These are phyloP conservation scores for Turnix velox DNA, from an alignment of 2,113 vertebrate genomes.

Conservation along the genomic window DNA sequence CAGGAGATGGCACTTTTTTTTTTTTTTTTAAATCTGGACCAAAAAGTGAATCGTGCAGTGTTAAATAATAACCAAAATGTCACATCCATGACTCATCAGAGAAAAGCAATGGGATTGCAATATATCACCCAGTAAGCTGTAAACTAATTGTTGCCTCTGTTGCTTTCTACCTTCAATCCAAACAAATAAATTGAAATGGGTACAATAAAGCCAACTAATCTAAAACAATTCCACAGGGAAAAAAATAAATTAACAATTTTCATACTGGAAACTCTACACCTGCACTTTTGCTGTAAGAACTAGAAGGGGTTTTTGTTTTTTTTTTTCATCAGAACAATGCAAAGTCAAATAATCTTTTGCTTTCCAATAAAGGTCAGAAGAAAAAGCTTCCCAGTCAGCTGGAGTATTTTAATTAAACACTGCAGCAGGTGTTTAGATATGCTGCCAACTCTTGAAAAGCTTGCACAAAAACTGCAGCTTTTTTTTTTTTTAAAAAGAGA, in stretches of 20 bases:
- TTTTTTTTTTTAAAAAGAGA: no score
- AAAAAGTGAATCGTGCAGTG: neutral
- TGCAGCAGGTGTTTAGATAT: constrained; percentile 40
- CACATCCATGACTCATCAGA: neutral
- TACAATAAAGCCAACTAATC: neutral
- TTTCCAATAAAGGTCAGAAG: constrained; percentile 41
- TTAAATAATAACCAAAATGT: constrained; percentile 8
- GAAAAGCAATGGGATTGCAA: neutral
- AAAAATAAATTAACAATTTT: neutral
- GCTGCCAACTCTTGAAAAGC: constrained; percentile 21
- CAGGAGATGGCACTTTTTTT: neutral
- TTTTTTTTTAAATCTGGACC: neutral
- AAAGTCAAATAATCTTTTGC: neutral
- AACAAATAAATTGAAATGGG: neutral
- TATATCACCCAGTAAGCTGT: neutral
- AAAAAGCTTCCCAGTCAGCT: constrained; percentile 22
- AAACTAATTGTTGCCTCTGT: neutral
- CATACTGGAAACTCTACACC: neutral
- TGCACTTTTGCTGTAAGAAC: neutral
- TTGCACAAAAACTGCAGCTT: neutral
- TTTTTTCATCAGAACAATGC: neutral
- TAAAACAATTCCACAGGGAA: neutral
- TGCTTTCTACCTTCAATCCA: neutral
- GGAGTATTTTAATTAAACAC: constrained; percentile 47
- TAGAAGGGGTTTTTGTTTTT: no score